Evolutionary conservation across 2,888 invertebrate species (phyloP).

Genomic region (Oligia latruncula): DNA sequence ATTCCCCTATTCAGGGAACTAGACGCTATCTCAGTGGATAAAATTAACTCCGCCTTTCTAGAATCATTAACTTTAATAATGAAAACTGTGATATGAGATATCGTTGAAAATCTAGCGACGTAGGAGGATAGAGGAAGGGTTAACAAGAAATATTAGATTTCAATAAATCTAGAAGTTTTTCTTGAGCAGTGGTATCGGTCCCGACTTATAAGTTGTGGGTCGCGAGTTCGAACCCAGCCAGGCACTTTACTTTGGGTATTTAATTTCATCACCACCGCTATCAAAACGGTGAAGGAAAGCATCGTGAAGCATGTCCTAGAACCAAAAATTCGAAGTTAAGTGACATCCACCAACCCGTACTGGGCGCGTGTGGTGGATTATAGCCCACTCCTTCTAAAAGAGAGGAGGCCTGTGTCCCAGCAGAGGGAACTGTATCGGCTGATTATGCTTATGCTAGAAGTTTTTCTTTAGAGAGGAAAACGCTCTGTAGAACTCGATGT

Average conservation of each 20-base stretch:
- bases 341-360: background rate
- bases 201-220: background rate
- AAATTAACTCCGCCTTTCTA: constrained; percentile 47
- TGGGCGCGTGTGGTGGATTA: background rate
- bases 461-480: background rate
- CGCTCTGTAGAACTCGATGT: background rate
- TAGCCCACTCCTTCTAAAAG: background rate
- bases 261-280: background rate
- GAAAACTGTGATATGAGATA: constrained; percentile 41
- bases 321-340: background rate
- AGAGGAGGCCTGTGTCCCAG: background rate
- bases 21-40: constrained; percentile 18
- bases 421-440: background rate
- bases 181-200: background rate
- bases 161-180: constrained; percentile 20
- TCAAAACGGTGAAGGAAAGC: background rate
- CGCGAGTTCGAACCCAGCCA: background rate
- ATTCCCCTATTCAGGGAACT: constrained; percentile 47
- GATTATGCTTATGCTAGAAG: background rate
- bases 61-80: constrained; percentile 44
- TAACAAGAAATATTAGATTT: constrained; percentile 8
- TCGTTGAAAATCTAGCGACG: constrained; percentile 17
- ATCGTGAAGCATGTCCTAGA: background rate
- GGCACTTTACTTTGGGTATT: background rate
- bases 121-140: background rate